Conservation (phyloP, 92 coral and sea anemone genomes). For the Zoanthus gigantus region DNA sequence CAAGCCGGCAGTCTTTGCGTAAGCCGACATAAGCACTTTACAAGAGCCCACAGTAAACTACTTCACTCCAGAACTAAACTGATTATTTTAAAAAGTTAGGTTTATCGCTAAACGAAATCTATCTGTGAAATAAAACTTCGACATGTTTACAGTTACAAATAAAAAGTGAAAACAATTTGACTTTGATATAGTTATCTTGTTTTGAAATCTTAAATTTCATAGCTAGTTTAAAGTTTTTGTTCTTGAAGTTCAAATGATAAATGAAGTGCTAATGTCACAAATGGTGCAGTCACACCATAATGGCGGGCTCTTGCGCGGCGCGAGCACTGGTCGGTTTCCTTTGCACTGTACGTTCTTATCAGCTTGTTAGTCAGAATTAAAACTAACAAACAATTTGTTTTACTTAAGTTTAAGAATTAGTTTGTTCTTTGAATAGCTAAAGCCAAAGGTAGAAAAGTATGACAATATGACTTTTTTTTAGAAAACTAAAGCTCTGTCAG, state of each 20-base stretch:
- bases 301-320: slow-evolving; percentile 10
- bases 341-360: slow-evolving; percentile 18
- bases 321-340: slow-evolving; percentile 7
- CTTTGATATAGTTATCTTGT: background rate
- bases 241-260: slow-evolving; percentile 36
- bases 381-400: slow-evolving; percentile 28
- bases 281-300: background rate
- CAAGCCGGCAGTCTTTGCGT: slow-evolving; percentile 19
- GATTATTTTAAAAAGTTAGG: no score
- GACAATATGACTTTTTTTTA: slow-evolving; percentile 6
- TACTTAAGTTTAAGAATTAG: background rate
- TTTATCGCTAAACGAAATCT: no score
- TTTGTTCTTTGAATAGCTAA: slow-evolving; percentile 14
- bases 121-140: background rate
- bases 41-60: background rate
- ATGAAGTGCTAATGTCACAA: slow-evolving; percentile 40
- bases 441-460: background rate
- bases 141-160: background rate
- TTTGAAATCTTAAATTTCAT: slow-evolving; percentile 26
- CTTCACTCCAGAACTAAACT: background rate
- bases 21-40: slow-evolving; percentile 31
- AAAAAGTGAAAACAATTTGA: background rate
- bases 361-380: slow-evolving; percentile 47
- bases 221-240: background rate
- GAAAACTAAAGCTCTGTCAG: background rate